phyloP scores from a whole-genome alignment of 2,113 vertebrate species.

The Plectropomus leopardus region DNA sequence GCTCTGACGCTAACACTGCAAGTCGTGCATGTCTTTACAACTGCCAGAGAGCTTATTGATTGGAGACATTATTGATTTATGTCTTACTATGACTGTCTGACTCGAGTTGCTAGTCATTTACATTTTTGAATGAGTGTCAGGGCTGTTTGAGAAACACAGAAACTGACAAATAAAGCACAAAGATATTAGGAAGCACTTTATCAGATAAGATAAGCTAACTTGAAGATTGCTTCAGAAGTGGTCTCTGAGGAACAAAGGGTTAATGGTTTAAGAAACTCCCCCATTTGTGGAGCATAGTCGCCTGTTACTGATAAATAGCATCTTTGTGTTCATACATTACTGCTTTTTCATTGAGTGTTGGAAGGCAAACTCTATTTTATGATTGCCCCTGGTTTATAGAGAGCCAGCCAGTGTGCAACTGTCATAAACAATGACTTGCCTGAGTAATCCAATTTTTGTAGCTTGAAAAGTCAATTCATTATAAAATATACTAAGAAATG shows the following conservation, averaged over 20 bases:
- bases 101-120: constrained; percentile 18
- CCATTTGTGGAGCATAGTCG: background rate
- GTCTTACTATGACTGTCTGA: constrained; percentile 3
- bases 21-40: constrained; percentile 15
- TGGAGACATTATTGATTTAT: constrained; percentile 23
- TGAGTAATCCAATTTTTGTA: constrained; percentile 27
- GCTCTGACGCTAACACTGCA: constrained; percentile 7
- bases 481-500: constrained; percentile 23
- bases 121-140: background rate
- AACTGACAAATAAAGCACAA: constrained; percentile 8
- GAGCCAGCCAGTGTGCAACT: background rate
- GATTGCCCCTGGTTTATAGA: constrained; percentile 11
- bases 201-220: constrained; percentile 16
- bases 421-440: constrained; percentile 39
- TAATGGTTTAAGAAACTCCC: constrained; percentile 5
- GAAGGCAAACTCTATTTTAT: constrained; percentile 15
- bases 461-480: constrained; percentile 28
- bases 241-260: constrained; percentile 34
- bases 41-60: constrained; percentile 5
- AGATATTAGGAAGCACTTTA: background rate
- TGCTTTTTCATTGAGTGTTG: background rate
- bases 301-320: constrained; percentile 1
- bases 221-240: constrained; percentile 8
- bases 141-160: background rate
- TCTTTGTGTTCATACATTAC: constrained; percentile 16